These are phyloP conservation scores for Mus minutoides DNA, from an alignment of 2,797 vertebrate species.

Conservation along the genomic window DNA sequence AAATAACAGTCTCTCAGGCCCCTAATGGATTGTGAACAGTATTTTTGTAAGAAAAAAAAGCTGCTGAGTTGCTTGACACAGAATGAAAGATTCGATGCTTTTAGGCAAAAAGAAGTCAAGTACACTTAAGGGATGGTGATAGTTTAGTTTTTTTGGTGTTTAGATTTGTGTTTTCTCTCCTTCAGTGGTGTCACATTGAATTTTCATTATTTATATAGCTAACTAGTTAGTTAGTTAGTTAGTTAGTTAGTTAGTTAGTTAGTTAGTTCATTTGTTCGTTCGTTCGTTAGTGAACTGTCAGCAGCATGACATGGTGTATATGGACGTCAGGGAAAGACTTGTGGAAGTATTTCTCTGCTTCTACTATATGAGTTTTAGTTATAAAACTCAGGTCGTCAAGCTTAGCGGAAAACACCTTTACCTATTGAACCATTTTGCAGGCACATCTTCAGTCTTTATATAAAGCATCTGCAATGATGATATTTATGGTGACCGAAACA, in stretches of 20 bases:
- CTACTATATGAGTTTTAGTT: background rate
- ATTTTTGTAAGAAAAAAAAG: slow-evolving; percentile 65
- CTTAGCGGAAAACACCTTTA: background rate
- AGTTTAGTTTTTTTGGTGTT: background rate
- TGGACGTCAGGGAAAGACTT: background rate
- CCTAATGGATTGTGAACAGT: slow-evolving; percentile 55
- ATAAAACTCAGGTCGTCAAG: background rate
- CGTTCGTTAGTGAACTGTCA: background rate
- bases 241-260: too few species aligned
- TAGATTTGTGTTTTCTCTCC: background rate
- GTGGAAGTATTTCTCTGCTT: background rate
- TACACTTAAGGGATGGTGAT: background rate
- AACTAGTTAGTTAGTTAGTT: too few species aligned
- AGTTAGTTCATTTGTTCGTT: too few species aligned
- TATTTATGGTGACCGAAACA: background rate
- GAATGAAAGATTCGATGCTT: slow-evolving; percentile 37
- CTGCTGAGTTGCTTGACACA: slow-evolving; percentile 48
- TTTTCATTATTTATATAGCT: background rate
- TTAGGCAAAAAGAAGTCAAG: background rate
- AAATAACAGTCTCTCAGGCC: background rate
- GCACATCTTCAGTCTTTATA: background rate
- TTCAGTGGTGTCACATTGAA: background rate
- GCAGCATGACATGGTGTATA: too few species aligned
- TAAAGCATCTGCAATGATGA: background rate
- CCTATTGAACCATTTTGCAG: background rate